These are phyloP conservation scores for Heliconius hermathena DNA, from an alignment of 1,140 invertebrate species.

Conservation along the genomic window DNA sequence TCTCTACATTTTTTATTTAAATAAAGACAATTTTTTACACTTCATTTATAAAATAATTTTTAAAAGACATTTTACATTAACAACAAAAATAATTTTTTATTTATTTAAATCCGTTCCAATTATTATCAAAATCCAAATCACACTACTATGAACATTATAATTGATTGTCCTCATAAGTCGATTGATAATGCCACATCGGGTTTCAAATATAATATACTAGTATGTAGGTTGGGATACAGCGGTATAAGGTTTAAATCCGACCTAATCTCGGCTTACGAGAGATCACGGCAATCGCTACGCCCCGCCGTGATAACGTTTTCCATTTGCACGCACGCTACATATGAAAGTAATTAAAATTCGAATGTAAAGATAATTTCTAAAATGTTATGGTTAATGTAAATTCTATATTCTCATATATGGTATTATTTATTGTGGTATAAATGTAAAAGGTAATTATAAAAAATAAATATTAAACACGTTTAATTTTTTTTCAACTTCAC, in stretches of 20 bases:
- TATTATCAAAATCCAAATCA: neutral
- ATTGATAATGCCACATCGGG: conserved; percentile 30
- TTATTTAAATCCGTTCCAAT: neutral
- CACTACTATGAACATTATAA: conserved; percentile 12
- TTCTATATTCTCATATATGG: neutral
- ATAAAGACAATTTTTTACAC: no score
- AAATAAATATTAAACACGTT: neutral
- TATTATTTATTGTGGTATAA: neutral
- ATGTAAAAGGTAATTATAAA: neutral
- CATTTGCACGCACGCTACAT: conserved; percentile 41
- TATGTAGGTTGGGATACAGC: conserved; percentile 23
- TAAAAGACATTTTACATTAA: no score
- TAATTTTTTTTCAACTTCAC: no score
- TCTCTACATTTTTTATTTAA: no score
- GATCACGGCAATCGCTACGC: conserved; percentile 57
- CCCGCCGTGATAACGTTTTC: conserved; percentile 48
- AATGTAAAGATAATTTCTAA: conserved; percentile 28
- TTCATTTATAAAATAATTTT: no score
- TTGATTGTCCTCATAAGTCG: conserved; percentile 27
- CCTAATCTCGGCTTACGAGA: conserved; percentile 63
- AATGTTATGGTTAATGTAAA: conserved; percentile 9
- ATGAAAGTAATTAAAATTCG: conserved; percentile 32
- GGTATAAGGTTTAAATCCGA: conserved; percentile 48
- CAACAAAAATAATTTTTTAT: no score
- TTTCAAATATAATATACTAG: conserved; percentile 15